Conservation (phyloP, 1,140 invertebrate genomes). For the Trichogramma pretiosum region DNA sequence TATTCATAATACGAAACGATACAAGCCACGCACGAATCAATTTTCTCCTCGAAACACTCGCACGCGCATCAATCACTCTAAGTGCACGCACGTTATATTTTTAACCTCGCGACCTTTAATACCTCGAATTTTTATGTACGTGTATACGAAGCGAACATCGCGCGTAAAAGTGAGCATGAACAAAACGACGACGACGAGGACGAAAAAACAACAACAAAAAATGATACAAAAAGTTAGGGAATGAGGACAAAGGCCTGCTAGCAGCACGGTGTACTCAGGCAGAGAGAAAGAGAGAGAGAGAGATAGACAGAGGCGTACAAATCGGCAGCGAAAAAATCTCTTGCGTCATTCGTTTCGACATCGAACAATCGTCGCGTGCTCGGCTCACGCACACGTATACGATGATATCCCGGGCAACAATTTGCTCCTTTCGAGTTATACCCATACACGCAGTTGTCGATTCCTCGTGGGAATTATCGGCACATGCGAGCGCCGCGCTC, state of each 20-base stretch:
- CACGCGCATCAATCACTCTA: no score
- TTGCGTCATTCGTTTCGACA: slow-evolving; percentile 31
- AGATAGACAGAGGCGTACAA: neutral
- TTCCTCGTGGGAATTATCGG: slow-evolving; percentile 34
- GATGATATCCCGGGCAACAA: no score
- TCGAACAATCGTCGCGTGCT: slow-evolving; percentile 28
- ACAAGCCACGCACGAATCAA: no score
- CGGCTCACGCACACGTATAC: slow-evolving; percentile 33
- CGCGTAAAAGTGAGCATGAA: slow-evolving; percentile 11
- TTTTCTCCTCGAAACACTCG: no score
- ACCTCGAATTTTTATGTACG: no score
- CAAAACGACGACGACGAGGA: slow-evolving; percentile 5
- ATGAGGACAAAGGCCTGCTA: no score
- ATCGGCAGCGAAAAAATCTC: neutral
- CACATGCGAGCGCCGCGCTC: slow-evolving; percentile 26
- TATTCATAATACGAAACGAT: no score
- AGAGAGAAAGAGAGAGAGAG: neutral
- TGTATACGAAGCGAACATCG: slow-evolving; percentile 3
- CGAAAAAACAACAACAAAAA: slow-evolving; percentile 23
- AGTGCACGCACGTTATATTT: no score
- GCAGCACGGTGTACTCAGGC: no score
- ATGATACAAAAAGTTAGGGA: no score
- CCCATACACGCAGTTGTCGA: slow-evolving; percentile 1
- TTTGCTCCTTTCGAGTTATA: no score
- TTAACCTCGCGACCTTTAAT: no score